Percentiles rank a stretch among this genome's conserved stretches.
These are phyloP conservation scores for Cacatua alba DNA, from an alignment of 2,113 vertebrate genomes.

Conservation along the genomic window DNA sequence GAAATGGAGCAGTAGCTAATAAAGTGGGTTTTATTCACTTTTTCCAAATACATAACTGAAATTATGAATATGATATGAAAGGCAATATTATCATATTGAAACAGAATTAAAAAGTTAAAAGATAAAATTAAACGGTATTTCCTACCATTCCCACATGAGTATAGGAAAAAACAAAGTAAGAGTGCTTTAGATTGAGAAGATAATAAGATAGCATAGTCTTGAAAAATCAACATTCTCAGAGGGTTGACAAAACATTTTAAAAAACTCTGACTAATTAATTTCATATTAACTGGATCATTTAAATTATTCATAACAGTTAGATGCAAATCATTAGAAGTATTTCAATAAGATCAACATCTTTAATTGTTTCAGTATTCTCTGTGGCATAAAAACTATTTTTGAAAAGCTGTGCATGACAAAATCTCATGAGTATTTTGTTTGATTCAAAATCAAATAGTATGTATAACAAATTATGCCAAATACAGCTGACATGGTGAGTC, in stretches of 20 bases:
- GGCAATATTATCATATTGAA: background rate
- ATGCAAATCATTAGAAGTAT: background rate
- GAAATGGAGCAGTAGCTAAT: conserved; percentile 9
- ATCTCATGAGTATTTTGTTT: background rate
- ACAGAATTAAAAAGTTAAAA: background rate
- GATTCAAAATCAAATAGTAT: background rate
- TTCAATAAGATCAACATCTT: background rate
- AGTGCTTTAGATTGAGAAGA: background rate
- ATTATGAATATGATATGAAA: background rate
- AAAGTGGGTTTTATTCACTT: background rate
- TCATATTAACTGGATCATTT: background rate
- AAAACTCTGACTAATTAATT: background rate
- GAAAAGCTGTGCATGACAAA: background rate
- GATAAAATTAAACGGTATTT: background rate
- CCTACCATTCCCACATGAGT: too few species aligned
- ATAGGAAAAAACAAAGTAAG: background rate
- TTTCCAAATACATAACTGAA: conserved; percentile 39
- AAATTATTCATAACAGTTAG: background rate
- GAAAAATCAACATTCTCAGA: background rate
- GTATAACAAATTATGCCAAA: background rate
- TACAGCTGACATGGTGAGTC: background rate
- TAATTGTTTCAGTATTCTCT: background rate
- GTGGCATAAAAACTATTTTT: background rate
- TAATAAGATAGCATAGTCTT: background rate
- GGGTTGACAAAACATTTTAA: background rate